Conservation (phyloP, 2,888 invertebrate genomes). For the Melinaea menophilus region DNA sequence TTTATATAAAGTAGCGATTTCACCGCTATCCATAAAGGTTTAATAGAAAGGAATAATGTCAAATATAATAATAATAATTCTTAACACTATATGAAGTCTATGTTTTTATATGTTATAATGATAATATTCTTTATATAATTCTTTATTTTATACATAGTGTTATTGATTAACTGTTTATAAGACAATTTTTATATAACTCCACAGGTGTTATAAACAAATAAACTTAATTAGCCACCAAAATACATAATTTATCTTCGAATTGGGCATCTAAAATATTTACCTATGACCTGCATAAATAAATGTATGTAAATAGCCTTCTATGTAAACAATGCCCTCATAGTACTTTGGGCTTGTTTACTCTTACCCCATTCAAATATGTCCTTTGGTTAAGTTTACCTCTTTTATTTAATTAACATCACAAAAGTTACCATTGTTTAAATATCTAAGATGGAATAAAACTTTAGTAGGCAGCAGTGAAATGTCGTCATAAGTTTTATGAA, state of each 20-base stretch:
- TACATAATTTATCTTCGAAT: background rate
- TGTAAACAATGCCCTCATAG: background rate
- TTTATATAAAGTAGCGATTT: too few species aligned
- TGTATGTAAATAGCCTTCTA: background rate
- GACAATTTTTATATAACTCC: background rate
- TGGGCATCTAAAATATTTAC: background rate
- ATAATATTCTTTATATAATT: too few species aligned
- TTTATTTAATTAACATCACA: background rate
- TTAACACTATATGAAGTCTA: too few species aligned
- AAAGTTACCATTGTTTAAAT: background rate
- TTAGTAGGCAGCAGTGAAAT: background rate
- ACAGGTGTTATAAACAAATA: background rate
- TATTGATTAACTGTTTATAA: too few species aligned
- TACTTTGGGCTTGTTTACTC: background rate
- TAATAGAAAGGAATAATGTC: too few species aligned
- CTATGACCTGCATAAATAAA: background rate
- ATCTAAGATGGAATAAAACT: background rate
- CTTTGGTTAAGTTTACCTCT: background rate
- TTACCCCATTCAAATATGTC: constrained; percentile 1
- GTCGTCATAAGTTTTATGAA: too few species aligned
- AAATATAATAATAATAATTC: too few species aligned
- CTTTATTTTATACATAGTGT: too few species aligned
- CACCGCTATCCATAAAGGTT: too few species aligned
- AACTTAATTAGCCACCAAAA: background rate
- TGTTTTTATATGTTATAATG: too few species aligned